Evolutionary conservation across 2,797 vertebrate genomes (phyloP).

Genomic region (Neostethus bicornis): DNA sequence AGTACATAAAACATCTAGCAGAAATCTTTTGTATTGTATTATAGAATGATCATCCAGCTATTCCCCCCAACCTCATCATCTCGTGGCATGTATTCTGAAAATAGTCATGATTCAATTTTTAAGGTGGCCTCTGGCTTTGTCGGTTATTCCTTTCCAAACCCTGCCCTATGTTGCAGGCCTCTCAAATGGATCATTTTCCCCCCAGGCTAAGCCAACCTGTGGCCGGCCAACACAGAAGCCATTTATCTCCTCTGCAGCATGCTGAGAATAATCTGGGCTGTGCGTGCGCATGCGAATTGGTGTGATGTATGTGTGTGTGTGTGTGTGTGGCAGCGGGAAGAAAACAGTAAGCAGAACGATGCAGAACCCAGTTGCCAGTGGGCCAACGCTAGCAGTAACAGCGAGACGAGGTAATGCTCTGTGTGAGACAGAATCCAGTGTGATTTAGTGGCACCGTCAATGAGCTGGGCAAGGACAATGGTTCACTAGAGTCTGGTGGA

Average conservation of each 20-base stretch:
- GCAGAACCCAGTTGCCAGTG: conserved; percentile 51
- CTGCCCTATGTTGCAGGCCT: conserved; percentile 39
- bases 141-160: conserved; percentile 54
- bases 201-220: conserved; percentile 63
- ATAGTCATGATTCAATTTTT: conserved; percentile 47
- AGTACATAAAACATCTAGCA: background rate
- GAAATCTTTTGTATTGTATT: conserved; percentile 7
- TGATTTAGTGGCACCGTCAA: conserved; percentile 71
- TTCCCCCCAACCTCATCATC: conserved; percentile 24
- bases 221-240: conserved; percentile 60
- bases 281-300: conserved; percentile 48
- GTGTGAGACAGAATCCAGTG: conserved; percentile 51
- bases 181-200: conserved; percentile 64
- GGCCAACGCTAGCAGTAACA: conserved; percentile 62
- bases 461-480: conserved; percentile 70
- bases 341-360: conserved; percentile 60
- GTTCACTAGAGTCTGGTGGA: conserved; percentile 67
- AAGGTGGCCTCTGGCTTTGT: conserved; percentile 44
- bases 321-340: conserved; percentile 26
- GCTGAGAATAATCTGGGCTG: conserved; percentile 70
- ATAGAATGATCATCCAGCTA: conserved; percentile 14
- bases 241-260: conserved; percentile 71
- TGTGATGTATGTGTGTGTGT: conserved; percentile 28
- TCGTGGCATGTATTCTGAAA: conserved; percentile 40
- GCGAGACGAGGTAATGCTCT: conserved; percentile 62